Percentiles rank a stretch among this genome's conserved stretches.
Conservation (phyloP, 2,113 vertebrate species). For the Haplotaxodon microlepis region DNA sequence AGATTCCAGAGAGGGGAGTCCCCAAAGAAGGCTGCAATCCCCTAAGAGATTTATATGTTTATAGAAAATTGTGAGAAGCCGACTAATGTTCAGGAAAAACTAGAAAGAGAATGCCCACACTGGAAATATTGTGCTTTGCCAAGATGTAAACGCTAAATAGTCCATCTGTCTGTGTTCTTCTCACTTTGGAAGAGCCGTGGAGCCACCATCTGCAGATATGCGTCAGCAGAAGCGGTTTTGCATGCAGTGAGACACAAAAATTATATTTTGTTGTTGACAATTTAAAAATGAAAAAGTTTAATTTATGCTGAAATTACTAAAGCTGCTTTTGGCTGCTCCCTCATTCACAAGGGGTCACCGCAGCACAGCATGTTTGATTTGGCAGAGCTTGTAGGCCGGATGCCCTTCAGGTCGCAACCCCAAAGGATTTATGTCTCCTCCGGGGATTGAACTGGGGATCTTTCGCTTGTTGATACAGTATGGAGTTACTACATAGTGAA, state of each 20-base stretch:
- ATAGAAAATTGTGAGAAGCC: slow-evolving; percentile 13
- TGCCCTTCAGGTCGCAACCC: neutral
- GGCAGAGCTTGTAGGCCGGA: neutral
- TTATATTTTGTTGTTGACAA: neutral
- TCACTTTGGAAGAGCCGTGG: slow-evolving; percentile 1
- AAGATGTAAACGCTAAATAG: slow-evolving; percentile 58
- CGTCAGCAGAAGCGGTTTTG: neutral
- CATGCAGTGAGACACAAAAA: neutral
- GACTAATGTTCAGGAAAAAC: slow-evolving; percentile 25
- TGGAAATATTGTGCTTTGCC: slow-evolving; percentile 43
- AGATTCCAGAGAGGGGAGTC: slow-evolving; percentile 15
- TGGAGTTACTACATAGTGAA: neutral
- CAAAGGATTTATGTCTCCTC: neutral
- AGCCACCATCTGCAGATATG: slow-evolving; percentile 47
- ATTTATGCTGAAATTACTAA: neutral
- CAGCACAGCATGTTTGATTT: neutral
- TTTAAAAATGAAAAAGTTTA: neutral
- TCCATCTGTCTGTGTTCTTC: slow-evolving; percentile 55
- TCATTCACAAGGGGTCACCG: neutral
- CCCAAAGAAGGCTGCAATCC: slow-evolving; percentile 7
- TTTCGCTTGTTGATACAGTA: neutral
- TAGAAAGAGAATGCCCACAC: slow-evolving; percentile 8
- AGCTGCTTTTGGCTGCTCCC: neutral
- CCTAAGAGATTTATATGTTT: slow-evolving; percentile 29
- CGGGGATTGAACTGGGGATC: neutral